phyloP scores from a whole-genome alignment of 1,140 invertebrate species.

The Hypothenemus hampei region DNA sequence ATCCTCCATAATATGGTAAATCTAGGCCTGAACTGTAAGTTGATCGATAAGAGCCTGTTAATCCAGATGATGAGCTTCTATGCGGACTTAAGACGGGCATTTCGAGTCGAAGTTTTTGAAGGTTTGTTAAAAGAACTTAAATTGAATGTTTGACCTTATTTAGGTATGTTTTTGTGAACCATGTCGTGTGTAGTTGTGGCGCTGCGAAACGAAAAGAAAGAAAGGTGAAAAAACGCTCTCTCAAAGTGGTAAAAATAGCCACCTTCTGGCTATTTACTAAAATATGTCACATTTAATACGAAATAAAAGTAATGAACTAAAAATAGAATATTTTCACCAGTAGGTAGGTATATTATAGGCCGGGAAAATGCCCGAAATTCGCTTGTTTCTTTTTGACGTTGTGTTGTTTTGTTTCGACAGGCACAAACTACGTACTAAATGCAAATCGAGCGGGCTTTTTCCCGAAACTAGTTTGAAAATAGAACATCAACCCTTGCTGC shows the following conservation, averaged over 20 bases:
- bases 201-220: constrained; percentile 23
- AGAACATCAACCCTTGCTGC: background rate
- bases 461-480: background rate
- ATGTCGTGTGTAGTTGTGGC: constrained; percentile 22
- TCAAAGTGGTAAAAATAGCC: constrained; percentile 28
- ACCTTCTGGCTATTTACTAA: constrained; percentile 27
- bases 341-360: too few relatives aligned
- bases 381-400: constrained; percentile 8
- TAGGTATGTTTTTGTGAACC: constrained; percentile 18
- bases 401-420: background rate
- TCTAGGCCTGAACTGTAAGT: constrained; percentile 48
- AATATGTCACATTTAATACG: constrained; percentile 29
- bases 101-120: constrained; percentile 2
- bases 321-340: constrained; percentile 12
- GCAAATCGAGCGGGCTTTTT: background rate
- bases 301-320: constrained; percentile 29
- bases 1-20: constrained; percentile 49
- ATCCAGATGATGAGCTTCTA: constrained; percentile 41
- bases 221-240: constrained; percentile 27
- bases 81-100: constrained; percentile 58
- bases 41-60: constrained; percentile 50
- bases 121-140: too few relatives aligned
- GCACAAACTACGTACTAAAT: background rate
- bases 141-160: constrained; percentile 10
- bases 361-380: constrained; percentile 17